Conservation (phyloP, 2,113 vertebrate species). For the Turdus rufiventris region DNA sequence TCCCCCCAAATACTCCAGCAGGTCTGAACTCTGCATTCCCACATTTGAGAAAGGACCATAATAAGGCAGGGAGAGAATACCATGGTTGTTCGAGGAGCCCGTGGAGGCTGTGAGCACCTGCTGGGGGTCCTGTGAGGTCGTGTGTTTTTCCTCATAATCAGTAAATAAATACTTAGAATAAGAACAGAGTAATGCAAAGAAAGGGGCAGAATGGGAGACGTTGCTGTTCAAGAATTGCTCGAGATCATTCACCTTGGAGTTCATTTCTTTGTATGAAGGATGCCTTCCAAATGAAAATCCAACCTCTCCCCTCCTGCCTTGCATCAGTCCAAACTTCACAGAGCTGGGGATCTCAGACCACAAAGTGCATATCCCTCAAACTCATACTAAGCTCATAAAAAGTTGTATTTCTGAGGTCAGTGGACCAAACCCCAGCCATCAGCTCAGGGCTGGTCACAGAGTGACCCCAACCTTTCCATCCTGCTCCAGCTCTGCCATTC, state of each 20-base stretch:
- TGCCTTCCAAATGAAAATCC: not conserved
- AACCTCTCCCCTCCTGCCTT: not conserved
- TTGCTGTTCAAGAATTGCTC: conserved; percentile 2
- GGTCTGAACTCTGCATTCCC: conserved; percentile 42
- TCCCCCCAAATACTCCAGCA: conserved; percentile 35
- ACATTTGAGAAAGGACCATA: conserved; percentile 10
- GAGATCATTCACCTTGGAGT: not conserved
- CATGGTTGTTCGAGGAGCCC: not conserved
- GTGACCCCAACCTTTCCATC: not conserved
- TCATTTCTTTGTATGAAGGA: not conserved
- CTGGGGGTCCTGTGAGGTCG: conserved; percentile 31
- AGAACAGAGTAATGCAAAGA: conserved; percentile 7
- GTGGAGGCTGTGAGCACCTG: conserved; percentile 59
- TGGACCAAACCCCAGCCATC: not conserved
- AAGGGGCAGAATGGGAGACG: not conserved
- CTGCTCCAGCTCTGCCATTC: not conserved
- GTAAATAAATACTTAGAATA: conserved; percentile 67
- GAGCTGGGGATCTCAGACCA: not conserved
- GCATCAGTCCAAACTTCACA: not conserved
- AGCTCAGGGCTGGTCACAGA: not conserved
- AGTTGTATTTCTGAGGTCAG: not conserved
- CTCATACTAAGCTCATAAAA: not conserved
- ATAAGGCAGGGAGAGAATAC: not conserved
- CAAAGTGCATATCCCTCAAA: not conserved
- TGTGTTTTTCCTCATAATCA: conserved; percentile 62